Base-by-base conservation (phyloP, 1,140 invertebrate genomes). In the Lepidotrigona ventralis region DNA sequence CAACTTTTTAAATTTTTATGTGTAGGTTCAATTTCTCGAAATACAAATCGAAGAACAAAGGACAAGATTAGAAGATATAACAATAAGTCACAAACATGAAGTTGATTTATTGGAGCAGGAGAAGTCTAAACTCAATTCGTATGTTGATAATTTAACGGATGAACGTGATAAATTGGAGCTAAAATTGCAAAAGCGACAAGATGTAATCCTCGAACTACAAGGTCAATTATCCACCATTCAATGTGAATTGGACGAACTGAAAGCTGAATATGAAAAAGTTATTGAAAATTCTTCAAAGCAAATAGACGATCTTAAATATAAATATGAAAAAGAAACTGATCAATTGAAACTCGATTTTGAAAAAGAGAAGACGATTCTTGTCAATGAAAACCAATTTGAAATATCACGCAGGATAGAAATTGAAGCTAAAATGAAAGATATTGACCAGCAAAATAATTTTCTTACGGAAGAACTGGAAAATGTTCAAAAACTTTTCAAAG, bases 391-490 rank as follows among this genome's bases (percentile, higher is more conserved):
- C 14, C 80, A 92, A 33, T 51, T 66, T 9, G 89, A 91, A 71
- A 85, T 83, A 26, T 23, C 68, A 3, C 70, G 74, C 14, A 86
- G 86, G 73, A 68, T 83, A 23, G 83, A 91, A 70, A 78, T 89
- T 76, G 85, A 92, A 46, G 79, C 72, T 0, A 89, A 91, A 68
- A 77, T 88, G 19, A 78, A 87, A 56, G 86, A 92, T 68, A n/a
- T 81, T 17, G 75, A 80, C 2, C 86, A 88, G 73, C 86, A 71
- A 26, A 91, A 91, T 60, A 63, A n/a, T 53, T 90, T 88, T 56
- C 76, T 92, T n/a, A 82, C 70, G 8, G 58, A 90, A 72, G 88
- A 92, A 85, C 72, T 92, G 29, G 66, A 88, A n/a, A 83, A 91
- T 71, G 68, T 92, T 46, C 85, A 91, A 79, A 86, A 79, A 63